These are phyloP conservation scores for Oscarella lobularis DNA, from an alignment of 37 sponge, comb jelly and placozoan genomes.

Conservation along the genomic window DNA sequence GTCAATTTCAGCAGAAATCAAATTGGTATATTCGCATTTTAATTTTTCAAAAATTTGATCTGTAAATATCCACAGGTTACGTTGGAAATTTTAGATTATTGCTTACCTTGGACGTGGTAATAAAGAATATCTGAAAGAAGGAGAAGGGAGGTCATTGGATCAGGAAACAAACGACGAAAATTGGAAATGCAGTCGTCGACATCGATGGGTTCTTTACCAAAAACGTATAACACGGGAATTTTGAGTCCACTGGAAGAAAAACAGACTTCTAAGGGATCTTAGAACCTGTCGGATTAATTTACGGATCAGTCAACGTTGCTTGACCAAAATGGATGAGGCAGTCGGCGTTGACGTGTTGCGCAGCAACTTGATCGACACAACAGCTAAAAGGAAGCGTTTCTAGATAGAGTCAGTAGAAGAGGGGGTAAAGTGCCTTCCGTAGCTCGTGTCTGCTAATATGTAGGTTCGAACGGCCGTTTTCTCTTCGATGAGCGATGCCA, in stretches of 20 bases:
- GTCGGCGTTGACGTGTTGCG: constrained; percentile 58
- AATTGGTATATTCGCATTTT: not conserved
- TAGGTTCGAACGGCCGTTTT: not conserved
- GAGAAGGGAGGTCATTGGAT: not conserved
- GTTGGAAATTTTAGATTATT: not conserved
- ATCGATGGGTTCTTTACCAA: constrained; percentile 53
- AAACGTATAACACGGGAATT: constrained; percentile 69
- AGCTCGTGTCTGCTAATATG: constrained; percentile 7
- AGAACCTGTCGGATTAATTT: too few relatives aligned
- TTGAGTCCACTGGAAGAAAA: constrained; percentile 37
- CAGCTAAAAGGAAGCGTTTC: constrained; percentile 41
- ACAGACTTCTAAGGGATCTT: too few relatives aligned
- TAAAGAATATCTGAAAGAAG: not conserved
- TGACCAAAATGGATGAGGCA: constrained; percentile 89
- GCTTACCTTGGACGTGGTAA: not conserved
- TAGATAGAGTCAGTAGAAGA: too few relatives aligned
- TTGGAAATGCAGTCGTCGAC: constrained; percentile 21
- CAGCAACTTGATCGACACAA: constrained; percentile 91
- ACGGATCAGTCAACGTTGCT: constrained; percentile 7
- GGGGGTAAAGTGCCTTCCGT: too few relatives aligned
- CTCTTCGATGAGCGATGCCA: constrained; percentile 12
- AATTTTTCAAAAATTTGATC: not conserved
- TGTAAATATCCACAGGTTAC: not conserved
- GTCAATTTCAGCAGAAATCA: too few relatives aligned
- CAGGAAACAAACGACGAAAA: constrained; percentile 31